phyloP scores from a whole-genome alignment of 2,888 invertebrate genomes.

The Escarpia spicata region DNA sequence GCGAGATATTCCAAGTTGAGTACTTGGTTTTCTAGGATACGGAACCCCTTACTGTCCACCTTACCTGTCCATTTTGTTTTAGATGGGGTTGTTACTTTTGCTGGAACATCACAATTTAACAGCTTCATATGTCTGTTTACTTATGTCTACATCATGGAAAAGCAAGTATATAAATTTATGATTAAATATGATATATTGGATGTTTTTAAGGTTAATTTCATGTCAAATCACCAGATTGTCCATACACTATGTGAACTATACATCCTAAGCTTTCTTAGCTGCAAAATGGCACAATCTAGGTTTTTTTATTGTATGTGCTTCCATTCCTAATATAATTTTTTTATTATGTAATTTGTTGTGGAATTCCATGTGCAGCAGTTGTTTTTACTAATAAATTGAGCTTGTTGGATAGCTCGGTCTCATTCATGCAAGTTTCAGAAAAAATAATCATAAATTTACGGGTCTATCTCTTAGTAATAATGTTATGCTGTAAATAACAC shows the following conservation, averaged over 20 bases:
- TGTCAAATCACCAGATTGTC: not conserved
- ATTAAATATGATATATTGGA: not conserved
- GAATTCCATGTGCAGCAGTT: no score
- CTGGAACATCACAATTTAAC: not conserved
- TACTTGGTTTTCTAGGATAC: constrained; percentile 55
- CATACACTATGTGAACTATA: not conserved
- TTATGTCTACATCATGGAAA: not conserved
- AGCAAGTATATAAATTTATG: constrained; percentile 20
- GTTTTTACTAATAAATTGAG: not conserved
- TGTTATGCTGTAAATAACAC: not conserved
- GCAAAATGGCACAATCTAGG: no score
- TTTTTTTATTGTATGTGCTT: no score
- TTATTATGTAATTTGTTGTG: no score
- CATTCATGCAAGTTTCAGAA: no score
- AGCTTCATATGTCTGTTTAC: not conserved
- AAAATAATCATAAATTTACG: no score
- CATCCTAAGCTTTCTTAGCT: no score
- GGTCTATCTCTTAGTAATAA: not conserved
- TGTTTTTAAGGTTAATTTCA: not conserved
- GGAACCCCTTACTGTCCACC: constrained; percentile 53
- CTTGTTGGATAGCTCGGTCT: no score
- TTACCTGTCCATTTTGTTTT: constrained; percentile 35
- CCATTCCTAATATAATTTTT: no score
- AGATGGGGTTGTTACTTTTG: not conserved
- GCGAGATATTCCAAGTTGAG: constrained; percentile 52